Conservation (phyloP, 2,888 invertebrate genomes). For the Campaea margaritaria region DNA sequence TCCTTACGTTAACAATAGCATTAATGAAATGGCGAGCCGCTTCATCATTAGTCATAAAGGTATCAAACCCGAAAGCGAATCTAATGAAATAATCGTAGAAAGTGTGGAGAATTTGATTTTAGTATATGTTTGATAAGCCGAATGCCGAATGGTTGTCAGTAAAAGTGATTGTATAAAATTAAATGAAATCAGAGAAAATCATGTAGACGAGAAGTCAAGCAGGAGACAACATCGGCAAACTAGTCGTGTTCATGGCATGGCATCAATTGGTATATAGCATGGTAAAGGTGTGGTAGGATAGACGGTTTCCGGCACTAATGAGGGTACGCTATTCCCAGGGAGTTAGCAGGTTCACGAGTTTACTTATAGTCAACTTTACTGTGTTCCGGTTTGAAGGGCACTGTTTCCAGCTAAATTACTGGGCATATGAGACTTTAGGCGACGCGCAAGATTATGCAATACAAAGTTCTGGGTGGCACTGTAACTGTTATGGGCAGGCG, state of each 20-base stretch:
- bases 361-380: no score
- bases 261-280: background rate
- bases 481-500: no score
- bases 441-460: no score
- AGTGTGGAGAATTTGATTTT: conserved; percentile 73
- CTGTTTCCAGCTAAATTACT: no score
- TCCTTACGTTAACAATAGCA: conserved; percentile 29
- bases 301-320: conserved; percentile 13
- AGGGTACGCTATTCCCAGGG: conserved; percentile 1
- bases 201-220: background rate
- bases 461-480: no score
- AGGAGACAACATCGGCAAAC: background rate
- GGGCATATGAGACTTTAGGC: no score
- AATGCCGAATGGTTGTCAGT: conserved; percentile 29
- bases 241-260: background rate
- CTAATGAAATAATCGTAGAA: conserved; percentile 75
- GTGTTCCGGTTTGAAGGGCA: no score
- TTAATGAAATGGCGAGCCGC: conserved; percentile 40
- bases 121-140: conserved; percentile 48
- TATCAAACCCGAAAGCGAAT: conserved; percentile 72
- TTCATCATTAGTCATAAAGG: conserved; percentile 65
- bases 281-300: background rate
- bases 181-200: conserved; percentile 3
- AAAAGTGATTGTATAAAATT: conserved; percentile 25
- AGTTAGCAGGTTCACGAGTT: background rate